Percentiles rank a stretch among this genome's conserved stretches.
These are phyloP conservation scores for Pemphigus obesinymphae DNA, from an alignment of 1,140 invertebrate species.

Conservation along the genomic window DNA sequence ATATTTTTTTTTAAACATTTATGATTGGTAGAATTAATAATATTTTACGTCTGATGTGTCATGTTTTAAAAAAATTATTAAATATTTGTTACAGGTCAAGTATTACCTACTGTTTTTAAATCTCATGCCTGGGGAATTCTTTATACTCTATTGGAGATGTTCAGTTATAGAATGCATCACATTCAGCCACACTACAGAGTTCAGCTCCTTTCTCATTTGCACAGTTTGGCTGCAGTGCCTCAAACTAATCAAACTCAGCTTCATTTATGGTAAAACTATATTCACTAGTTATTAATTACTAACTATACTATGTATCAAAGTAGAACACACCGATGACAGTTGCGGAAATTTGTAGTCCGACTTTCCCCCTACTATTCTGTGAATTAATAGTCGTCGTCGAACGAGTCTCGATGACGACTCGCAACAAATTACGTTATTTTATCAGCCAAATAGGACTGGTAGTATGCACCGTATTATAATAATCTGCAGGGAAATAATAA, in stretches of 20 bases:
- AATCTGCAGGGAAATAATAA: no score
- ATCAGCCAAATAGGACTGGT: no score
- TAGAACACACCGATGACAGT: no score
- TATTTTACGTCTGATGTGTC: no score
- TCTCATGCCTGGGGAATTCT: conserved; percentile 90
- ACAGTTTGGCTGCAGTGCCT: conserved; percentile 79
- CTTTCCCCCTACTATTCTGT: no score
- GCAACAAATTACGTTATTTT: no score
- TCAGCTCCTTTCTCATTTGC: conserved; percentile 82
- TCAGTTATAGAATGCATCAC: conserved; percentile 91
- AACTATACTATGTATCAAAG: neutral
- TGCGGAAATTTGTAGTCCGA: no score
- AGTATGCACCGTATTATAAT: no score
- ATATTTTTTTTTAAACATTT: neutral
- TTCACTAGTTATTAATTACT: neutral
- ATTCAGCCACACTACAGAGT: conserved; percentile 92
- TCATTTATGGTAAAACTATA: conserved; percentile 72
- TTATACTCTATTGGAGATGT: conserved; percentile 93
- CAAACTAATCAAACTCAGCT: conserved; percentile 93
- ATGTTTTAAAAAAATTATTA: neutral
- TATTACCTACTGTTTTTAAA: conserved; percentile 85
- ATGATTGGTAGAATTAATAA: neutral
- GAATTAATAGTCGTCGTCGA: no score
- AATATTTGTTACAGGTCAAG: conserved; percentile 59
- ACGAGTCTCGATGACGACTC: no score